Base-by-base conservation (phyloP, 1,140 invertebrate species). In the Drosophila trapezifrons region DNA sequence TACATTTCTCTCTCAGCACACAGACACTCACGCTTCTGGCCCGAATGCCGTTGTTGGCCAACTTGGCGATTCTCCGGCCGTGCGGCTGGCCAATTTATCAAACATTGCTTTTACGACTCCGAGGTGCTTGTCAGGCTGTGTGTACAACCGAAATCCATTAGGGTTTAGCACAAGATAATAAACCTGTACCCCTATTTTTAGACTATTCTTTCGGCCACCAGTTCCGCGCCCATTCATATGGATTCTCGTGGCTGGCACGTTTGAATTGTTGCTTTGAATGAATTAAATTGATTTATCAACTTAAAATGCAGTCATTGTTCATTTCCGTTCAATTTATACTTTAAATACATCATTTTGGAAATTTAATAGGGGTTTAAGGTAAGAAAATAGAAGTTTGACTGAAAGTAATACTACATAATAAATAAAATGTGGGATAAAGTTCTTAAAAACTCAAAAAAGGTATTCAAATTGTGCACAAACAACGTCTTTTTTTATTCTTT, bases 61-160 rank as follows among this genome's bases (percentile, higher is more conserved):
- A 54, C 20, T 56, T 76, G 20, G 37, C 47, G 22, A 77, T 77
- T 77, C 72, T 29, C 72, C 32, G 69, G 37, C 71, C 70, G 70
- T 63, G 17, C 55, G 32, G 27, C 42, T 38, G 64, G 62, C 27
- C 65, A 80, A 76, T 69, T 64, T 69, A 80, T 80, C 77, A 75
- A 57, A 69, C 71, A 80, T 65, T 27, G 52, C 29, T 75, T 81
- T 85, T 70, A 84, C 63, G 81, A 77, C 20, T 65, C 49, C 17
- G 72, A 70, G 60, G 60, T 69, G 76, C 49, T 66, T 65, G 55
- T 67, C 77, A 67, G 42, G 18, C 40, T 37, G 42, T 35, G 42
- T 32, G 46, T 57, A 85, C 82, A 83, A 64, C 45, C 63, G 51
- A 79, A 86, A 76, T 70, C 82, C 83, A 86, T 86, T 87, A 86